Base-by-base conservation (phyloP, 2,113 vertebrate genomes). In the Struthidea cinerea region DNA sequence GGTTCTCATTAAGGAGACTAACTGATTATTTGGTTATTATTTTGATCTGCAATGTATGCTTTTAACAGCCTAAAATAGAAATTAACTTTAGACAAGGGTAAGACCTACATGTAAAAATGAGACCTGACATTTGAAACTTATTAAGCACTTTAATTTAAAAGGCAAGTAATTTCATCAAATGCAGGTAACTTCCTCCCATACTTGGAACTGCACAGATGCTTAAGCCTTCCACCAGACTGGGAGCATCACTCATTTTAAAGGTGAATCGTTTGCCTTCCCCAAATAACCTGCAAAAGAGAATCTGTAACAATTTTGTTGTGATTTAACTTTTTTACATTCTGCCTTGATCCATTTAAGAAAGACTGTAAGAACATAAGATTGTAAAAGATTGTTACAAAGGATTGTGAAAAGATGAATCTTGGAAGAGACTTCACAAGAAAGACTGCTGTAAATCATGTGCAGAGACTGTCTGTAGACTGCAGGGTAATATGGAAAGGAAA, bases 41-140 rank as follows among this genome's bases (percentile, higher is more conserved):
- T 97, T 87, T 93, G 69, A 79, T 84, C 68, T 47, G 76, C n/a
- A 90, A 84, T 21, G 13, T 75, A 60, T 88, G 83, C 52, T 86
- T 10, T 87, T 65, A 68, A 71, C 24, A 81, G n/a, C 30, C 52
- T 59, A 77, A 96, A 94, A 84, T 28, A 92, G 16, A 92, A 84
- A 87, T 82, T 32, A 86, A 84, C 79, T 90, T 90, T 63, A 90
- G 75, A 77, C 70, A 90, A 91, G 79, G 49, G 77, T 87, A 87
- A 79, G 63, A 95, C 69, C 84, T 78, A 76, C 30, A 42, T 46
- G 76, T 76, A 75, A 93, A 88, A 96, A 95, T 42, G 42, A 89
- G 64, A 84, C 61, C 84, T 84, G 93, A 94, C 86, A 92, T 94
- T 96, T 96, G 76, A 96, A 94, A 89, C 20, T 78, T 93, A 92